Evolutionary conservation across 2,888 invertebrate genomes (phyloP).

Genomic region (Meteorus cinctellus): DNA sequence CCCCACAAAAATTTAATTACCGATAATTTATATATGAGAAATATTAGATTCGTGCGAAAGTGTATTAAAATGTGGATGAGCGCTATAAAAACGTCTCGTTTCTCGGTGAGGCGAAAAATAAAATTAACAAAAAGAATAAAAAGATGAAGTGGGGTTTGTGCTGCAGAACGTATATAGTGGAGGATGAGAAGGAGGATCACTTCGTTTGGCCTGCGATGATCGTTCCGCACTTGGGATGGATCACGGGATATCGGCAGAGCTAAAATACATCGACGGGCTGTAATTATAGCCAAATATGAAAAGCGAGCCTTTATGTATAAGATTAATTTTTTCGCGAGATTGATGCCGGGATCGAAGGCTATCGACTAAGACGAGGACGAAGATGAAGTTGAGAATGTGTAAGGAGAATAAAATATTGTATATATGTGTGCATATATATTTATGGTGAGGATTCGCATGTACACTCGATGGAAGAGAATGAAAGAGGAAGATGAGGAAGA

Average conservation of each 20-base stretch:
- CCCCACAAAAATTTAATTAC: conserved; percentile 69
- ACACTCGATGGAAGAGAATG: conserved; percentile 22
- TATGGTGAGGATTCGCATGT: conserved; percentile 9
- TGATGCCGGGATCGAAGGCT: conserved; percentile 71
- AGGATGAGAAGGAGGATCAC: conserved; percentile 39
- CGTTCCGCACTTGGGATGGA: conserved; percentile 55
- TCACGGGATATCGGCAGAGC: conserved; percentile 58
- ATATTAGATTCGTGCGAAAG: conserved; percentile 74
- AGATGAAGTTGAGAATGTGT: conserved; percentile 39
- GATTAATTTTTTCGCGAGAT: conserved; percentile 73
- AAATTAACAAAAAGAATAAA: neutral
- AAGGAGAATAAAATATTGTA: conserved; percentile 15
- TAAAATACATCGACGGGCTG: conserved; percentile 60
- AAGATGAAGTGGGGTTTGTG: conserved; percentile 8
- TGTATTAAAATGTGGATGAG: conserved; percentile 65
- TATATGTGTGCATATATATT: conserved; percentile 16
- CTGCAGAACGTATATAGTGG: conserved; percentile 11
- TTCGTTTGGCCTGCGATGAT: conserved; percentile 37
- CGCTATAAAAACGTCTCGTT: conserved; percentile 25
- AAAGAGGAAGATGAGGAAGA: neutral
- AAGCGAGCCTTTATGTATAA: conserved; percentile 63
- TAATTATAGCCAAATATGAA: conserved; percentile 74
- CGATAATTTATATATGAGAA: conserved; percentile 73
- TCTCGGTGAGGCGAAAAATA: conserved; percentile 10
- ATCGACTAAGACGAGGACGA: conserved; percentile 52